Evolutionary conservation across 2,797 vertebrate species (phyloP), one percentile per base, ranked within the genome.

Genomic region (Xenops minutus): DNA sequence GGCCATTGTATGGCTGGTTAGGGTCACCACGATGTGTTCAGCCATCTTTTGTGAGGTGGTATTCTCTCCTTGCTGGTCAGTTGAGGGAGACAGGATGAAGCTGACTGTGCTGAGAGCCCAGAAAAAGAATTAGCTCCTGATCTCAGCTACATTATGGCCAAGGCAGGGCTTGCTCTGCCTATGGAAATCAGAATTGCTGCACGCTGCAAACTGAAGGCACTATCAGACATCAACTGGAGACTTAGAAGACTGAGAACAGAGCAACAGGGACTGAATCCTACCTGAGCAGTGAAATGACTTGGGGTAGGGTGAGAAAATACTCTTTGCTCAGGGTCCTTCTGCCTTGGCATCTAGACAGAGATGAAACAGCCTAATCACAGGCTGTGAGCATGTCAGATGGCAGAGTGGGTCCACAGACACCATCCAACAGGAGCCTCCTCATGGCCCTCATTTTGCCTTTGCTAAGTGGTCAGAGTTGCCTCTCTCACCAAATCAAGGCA

Each of bases 401-500:
- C 49, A 66, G 58, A 68, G 59, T 8, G 14, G 18, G 54, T 78
- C 66, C 15, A 19, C 36, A 74, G 68, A 46, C 34, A n/a, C 68
- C 39, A 48, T 37, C 72, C 41, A 68, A 46, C 27, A 71, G 49
- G 3, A 87, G 3, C 34, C 74, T 74, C 75, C 77, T 76, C 69
- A 58, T 14, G 29, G 52, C 56, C 66, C 62, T 10, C 1, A 4
- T 71, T 87, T 92, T 89, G 56, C 49, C 87, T 81, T 82, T n/a
- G 37, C 8, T 49, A 79, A 82, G 41, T 55, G 54, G 54, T 88
- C 72, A 89, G 75, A 46, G 55, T 61, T 92, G 82, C 73, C 74
- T 83, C 62, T 66, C 74, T 81, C 48, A 62, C 74, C 81, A 91
- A 92, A 92, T 85, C 71, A 87, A 92, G 75, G 85, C 82, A 93